These are phyloP conservation scores for Athripsodes cinereus DNA, from an alignment of 2,888 invertebrate genomes.

Conservation along the genomic window DNA sequence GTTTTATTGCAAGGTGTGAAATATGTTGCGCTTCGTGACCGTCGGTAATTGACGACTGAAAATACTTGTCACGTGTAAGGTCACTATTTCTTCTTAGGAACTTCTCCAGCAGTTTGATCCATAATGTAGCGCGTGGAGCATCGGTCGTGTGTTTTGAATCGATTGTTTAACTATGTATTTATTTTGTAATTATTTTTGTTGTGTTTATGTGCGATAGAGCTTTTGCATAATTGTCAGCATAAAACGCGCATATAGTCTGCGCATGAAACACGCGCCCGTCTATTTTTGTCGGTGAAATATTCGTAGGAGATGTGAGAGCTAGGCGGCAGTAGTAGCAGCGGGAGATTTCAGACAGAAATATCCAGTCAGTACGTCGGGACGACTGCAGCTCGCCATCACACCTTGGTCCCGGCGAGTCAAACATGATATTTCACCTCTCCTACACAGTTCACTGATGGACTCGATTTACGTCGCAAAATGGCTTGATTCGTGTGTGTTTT, in stretches of 20 bases:
- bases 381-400: slow-evolving; percentile 14
- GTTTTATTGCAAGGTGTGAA: no score
- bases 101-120: not conserved
- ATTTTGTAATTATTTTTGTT: not conserved
- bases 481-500: slow-evolving; percentile 1
- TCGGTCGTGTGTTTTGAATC: not conserved
- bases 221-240: not conserved
- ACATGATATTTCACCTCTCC: slow-evolving; percentile 19
- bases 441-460: slow-evolving; percentile 21
- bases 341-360: slow-evolving; percentile 34
- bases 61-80: no score
- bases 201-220: not conserved
- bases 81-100: no score
- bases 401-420: slow-evolving; percentile 10
- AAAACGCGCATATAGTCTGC: slow-evolving; percentile 6
- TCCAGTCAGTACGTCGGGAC: slow-evolving; percentile 15
- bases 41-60: no score
- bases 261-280: slow-evolving; percentile 9
- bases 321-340: slow-evolving; percentile 32
- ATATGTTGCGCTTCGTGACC: no score
- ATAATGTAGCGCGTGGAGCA: not conserved
- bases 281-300: slow-evolving; percentile 35
- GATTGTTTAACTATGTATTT: not conserved
- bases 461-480: slow-evolving; percentile 9
- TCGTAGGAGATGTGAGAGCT: slow-evolving; percentile 43